Evolutionary conservation across 2,888 invertebrate species (phyloP).

Genomic region (Andrena haemorrhoa): DNA sequence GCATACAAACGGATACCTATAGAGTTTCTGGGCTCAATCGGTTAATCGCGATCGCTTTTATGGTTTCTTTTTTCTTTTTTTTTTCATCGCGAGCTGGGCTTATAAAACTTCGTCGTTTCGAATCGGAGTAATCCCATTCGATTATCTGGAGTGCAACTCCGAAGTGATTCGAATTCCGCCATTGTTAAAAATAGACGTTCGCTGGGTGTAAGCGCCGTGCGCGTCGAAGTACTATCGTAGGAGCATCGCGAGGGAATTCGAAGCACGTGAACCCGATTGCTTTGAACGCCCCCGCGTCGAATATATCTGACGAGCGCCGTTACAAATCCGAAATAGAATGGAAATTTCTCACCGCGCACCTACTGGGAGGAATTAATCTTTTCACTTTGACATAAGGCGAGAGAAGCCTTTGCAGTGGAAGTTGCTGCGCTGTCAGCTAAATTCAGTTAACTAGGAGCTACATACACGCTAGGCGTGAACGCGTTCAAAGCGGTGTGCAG

Average conservation of each 20-base stretch:
- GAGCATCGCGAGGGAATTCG: constrained; percentile 53
- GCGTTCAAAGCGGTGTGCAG: neutral
- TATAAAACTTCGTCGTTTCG: constrained; percentile 13
- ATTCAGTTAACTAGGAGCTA: constrained; percentile 38
- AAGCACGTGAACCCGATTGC: constrained; percentile 41
- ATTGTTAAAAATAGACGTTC: constrained; percentile 62
- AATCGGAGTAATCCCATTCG: constrained; percentile 18
- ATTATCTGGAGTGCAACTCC: constrained; percentile 9
- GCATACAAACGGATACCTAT: neutral
- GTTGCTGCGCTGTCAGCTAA: constrained; percentile 31
- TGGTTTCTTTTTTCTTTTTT: neutral
- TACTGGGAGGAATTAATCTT: constrained; percentile 26
- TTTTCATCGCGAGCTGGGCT: neutral
- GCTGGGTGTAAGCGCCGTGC: constrained; percentile 4
- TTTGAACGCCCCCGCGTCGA: neutral
- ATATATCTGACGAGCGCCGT: neutral
- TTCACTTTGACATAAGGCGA: constrained; percentile 20
- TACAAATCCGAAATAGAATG: constrained; percentile 31
- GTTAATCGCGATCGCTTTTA: neutral
- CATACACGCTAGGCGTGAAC: neutral
- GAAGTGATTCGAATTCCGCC: constrained; percentile 37
- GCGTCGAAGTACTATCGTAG: constrained; percentile 19
- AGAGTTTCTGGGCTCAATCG: no score
- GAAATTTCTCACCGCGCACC: constrained; percentile 14
- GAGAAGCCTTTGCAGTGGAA: constrained; percentile 27